Evolutionary conservation across 2,113 vertebrate genomes (phyloP).

Genomic region (Sphaerodactylus townsendi): DNA sequence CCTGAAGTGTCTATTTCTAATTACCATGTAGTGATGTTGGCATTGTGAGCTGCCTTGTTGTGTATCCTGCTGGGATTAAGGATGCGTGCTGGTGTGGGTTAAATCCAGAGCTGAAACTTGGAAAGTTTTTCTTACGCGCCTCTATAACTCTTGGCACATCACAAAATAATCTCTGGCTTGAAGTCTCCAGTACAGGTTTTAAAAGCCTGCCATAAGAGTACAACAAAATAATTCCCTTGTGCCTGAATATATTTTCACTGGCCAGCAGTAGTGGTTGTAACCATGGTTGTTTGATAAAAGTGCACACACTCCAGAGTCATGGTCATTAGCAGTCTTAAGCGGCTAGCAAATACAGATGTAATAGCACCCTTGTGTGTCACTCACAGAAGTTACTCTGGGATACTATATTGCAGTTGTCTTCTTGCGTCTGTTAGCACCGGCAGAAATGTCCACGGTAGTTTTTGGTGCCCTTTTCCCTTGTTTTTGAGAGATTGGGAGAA

Average conservation of each 20-base stretch:
- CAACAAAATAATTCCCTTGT: background rate
- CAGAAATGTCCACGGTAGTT: background rate
- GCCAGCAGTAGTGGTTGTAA: background rate
- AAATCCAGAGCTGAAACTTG: fast-evolving
- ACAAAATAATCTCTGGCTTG: background rate
- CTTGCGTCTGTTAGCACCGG: background rate
- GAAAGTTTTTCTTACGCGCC: background rate
- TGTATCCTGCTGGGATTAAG: background rate
- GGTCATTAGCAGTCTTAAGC: background rate
- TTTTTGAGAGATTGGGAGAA: too few species aligned
- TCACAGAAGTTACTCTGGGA: background rate
- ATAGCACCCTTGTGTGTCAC: background rate
- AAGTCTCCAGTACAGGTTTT: background rate
- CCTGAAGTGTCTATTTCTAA: too few species aligned
- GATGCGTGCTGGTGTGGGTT: background rate
- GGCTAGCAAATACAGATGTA: background rate
- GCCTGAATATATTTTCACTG: background rate
- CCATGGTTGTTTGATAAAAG: background rate
- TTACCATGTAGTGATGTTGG: background rate
- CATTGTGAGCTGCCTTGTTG: background rate
- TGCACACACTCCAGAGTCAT: background rate
- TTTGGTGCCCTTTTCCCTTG: too few species aligned
- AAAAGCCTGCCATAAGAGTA: background rate
- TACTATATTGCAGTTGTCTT: background rate
- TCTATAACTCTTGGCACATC: background rate